Evolutionary conservation across 2,888 invertebrate species (phyloP).

Genomic region (Pterostichus niger): DNA sequence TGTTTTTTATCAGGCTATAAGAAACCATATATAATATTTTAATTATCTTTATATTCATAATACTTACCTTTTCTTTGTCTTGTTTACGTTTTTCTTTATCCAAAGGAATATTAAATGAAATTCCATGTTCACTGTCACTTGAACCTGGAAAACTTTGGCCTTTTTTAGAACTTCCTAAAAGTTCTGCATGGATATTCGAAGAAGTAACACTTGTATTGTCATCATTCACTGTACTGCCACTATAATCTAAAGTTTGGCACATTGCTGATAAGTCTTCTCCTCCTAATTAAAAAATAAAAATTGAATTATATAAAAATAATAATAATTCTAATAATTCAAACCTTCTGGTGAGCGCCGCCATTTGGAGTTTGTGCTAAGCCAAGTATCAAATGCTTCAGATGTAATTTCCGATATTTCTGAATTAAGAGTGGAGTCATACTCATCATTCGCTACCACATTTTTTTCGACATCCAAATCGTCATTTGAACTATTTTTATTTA

Average conservation of each 20-base stretch:
- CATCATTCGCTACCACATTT: slow-evolving; percentile 74
- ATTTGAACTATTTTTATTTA: slow-evolving; percentile 72
- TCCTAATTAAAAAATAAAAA: slow-evolving; percentile 70
- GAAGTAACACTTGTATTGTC: slow-evolving; percentile 80
- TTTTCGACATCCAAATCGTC: slow-evolving; percentile 69
- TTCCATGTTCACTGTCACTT: slow-evolving; percentile 77
- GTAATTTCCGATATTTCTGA: slow-evolving; percentile 77
- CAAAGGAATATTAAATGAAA: slow-evolving; percentile 73
- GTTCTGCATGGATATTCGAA: slow-evolving; percentile 79
- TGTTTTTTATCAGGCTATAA: slow-evolving; percentile 74
- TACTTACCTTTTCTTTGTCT: slow-evolving; percentile 77
- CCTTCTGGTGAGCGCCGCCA: slow-evolving; percentile 89
- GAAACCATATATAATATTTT: slow-evolving; percentile 34
- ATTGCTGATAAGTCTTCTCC: slow-evolving; percentile 77
- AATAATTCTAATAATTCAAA: slow-evolving; percentile 70
- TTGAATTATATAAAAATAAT: slow-evolving; percentile 29
- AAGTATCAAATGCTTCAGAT: slow-evolving; percentile 79
- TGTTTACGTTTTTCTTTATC: slow-evolving; percentile 75
- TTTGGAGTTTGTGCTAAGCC: slow-evolving; percentile 84
- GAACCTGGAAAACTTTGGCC: slow-evolving; percentile 79
- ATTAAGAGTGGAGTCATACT: slow-evolving; percentile 77
- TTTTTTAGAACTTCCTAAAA: slow-evolving; percentile 79
- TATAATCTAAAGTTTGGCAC: slow-evolving; percentile 78
- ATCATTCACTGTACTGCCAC: slow-evolving; percentile 78
- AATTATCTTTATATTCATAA: slow-evolving; percentile 68